Base-by-base conservation (phyloP, 1,140 invertebrate species). In the Drosophila ironensis region DNA sequence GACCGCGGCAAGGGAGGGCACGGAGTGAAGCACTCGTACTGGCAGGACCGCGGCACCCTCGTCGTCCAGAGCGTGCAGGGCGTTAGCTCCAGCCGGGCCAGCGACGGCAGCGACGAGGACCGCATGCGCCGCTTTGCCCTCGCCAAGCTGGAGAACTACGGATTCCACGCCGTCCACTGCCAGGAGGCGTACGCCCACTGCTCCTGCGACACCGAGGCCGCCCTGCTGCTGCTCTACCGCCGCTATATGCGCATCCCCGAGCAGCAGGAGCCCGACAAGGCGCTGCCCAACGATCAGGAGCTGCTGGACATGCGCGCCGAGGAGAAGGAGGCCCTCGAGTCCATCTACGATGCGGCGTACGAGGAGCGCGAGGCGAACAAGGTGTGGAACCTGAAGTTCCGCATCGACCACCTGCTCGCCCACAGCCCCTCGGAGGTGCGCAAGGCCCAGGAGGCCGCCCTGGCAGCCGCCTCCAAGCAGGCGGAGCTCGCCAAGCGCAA, bases 161-260 rank as follows among this genome's bases (percentile, higher is more conserved):
- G 94, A 40, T 96, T 95, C 84, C 93, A 94, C 76, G 91, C 92
- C 73, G 90, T 90, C n/a, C 95, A 96, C 88, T 95, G 94, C 87
- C 72, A 91, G 16, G 94, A 96, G 91, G 94, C 94, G 12, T 91
- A 95, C 63, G 89, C 92, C 46, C 89, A 93, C 60, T 93, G 93
- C 22, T 88, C 92, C 11, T 92, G 93, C 57, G 92, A 93, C 87
- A 90, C 94, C 0, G 94, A 94, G 27, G 92, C 92, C 66, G 93
- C 94, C 4, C 90, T 95, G 51, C 92, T 94, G 81, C 78, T 95
- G 40, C 89, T 96, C 44, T 94, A 93, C 75, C 90, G 88, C 20
- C 94, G 94, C 90, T 95, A 95, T 90, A 89, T 89, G 88, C 71
- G 59, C 73, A 91, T 87, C 44, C 88, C 84, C 44, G 44, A 35